Base-by-base conservation (phyloP, 2,113 vertebrate genomes). In the Nestor notabilis region DNA sequence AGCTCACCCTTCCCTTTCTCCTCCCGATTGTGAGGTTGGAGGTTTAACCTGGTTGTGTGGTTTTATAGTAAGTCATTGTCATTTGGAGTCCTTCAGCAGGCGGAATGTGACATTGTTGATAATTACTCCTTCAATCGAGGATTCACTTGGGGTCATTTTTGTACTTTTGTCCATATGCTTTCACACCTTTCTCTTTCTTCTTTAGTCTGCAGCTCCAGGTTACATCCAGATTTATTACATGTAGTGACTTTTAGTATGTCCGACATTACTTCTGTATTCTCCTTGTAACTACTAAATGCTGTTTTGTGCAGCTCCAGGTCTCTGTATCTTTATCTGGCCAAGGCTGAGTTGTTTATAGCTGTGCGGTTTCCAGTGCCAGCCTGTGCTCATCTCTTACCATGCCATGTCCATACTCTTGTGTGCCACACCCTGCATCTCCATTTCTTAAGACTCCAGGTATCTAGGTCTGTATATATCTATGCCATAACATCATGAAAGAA, bases 361-460 rank as follows among this genome's bases (percentile, higher is more conserved):
- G 10, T 39, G 29, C 12, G 19, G 19, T 46, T 52, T 90, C 37
- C 29, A 63, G 15, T 10, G n/a, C 14, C 39, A 44, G 11, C 9
- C 18, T 72, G 9, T 66, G 31, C 4, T 13, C 21, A 13, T 46
- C 37, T 84, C 13, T 65, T 74, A 39, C 15, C 27, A 64, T 37
- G 10, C 21, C 24, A 23, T 19, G 17, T 16, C 17, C 31, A 14
- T 58, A 19, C 8, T 77, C 29, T 19, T 84, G 25, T 44, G 14
- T 21, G 18, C 5, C 3, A 1, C 23, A 24, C 8, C n/a, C 13
- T 24, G 11, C 0, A 0, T 41, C 21, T 77, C 18, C 10, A 24
- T 35, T 72, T 90, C 33, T 60, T 43, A 43, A 55, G 11, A 20
- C 37, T 58, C 15, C 68, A 63, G 10, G 15, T 87, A 49, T 12